Evolutionary conservation across 2,113 vertebrate genomes (phyloP), one percentile per base, ranked within the genome.

Genomic region (Dasypus novemcinctus): DNA sequence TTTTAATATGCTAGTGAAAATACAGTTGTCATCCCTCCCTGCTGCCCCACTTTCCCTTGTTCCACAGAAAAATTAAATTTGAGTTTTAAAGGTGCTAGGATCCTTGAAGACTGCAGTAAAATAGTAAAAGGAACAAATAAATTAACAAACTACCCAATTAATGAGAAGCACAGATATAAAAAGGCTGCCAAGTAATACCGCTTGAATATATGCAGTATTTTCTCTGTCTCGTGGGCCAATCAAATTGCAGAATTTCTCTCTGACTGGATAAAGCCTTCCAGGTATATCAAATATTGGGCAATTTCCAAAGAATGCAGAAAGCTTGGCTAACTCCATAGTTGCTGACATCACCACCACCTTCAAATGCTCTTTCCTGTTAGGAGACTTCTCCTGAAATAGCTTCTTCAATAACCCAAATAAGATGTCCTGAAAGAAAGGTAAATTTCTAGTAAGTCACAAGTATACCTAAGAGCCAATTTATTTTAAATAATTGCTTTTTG

Each of bases 291-390:
- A 99, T 96, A 99, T 98, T 9, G 99, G 98, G 95, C 99, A 99
- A 96, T 98, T 84, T n/a, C 98, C 98, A 78, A 99, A 99, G 97
- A 99, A 99, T 14, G 98, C 97, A 0, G 99, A 99, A 2, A 99
- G 99, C 92, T 99, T 99, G 11, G 99, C 99, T 0, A 98, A 98
- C 97, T 99, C 99, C 98, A 99, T 98, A 21, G 99, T 99, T 94
- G 99, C 99, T 5, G 99, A 99, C 99, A 99, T 99, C 94, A 99
- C 99, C 88, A 99, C 99, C 68, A 99, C 99, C 90, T 99, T 99
- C 95, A 99, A 96, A 13, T 98, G 98, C 0, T 95, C 93, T 49
- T 98, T 97, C 85, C 99, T 98, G 11, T 98, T 98, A 0, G 90
- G 87, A 72, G 98, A 97, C 54, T 98, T 97, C 59, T 98, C 97